Evolutionary conservation across 2,113 vertebrate species (phyloP).

Genomic region (Charadrius vociferus): DNA sequence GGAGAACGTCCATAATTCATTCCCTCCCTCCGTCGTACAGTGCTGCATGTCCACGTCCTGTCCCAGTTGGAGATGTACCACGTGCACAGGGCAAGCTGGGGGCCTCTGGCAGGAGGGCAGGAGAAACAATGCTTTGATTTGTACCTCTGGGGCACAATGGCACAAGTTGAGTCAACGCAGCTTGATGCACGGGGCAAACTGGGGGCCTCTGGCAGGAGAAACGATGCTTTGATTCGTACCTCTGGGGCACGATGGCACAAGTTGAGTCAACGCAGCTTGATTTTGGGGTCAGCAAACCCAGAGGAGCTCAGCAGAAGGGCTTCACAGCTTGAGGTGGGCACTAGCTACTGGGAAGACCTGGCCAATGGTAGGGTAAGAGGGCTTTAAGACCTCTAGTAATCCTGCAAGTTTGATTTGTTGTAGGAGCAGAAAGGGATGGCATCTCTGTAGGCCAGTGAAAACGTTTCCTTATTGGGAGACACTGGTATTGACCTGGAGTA

Average conservation of each 20-base stretch:
- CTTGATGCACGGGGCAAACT: neutral
- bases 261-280: neutral
- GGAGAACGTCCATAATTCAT: accelerated
- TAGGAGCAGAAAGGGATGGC: neutral
- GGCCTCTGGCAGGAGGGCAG: neutral
- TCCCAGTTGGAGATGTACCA: neutral
- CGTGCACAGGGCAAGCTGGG: accelerated
- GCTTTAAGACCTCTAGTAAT: neutral
- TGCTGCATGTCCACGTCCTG: accelerated
- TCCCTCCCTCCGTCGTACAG: neutral
- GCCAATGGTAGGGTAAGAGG: neutral
- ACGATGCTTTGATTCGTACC: accelerated
- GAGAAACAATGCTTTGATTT: neutral
- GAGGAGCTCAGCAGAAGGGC: too few relatives aligned
- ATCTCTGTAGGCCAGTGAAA: neutral
- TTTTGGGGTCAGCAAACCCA: neutral
- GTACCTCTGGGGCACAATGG: neutral
- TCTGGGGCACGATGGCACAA: neutral
- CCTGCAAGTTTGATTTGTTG: too few relatives aligned
- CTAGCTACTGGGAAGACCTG: neutral
- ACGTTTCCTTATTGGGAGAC: neutral
- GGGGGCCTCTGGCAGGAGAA: neutral
- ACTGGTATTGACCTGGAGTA: neutral
- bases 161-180: neutral
- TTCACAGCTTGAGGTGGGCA: neutral